These are phyloP conservation scores for Yponomeuta cagnagella DNA, from an alignment of 2,888 invertebrate species.

Conservation along the genomic window DNA sequence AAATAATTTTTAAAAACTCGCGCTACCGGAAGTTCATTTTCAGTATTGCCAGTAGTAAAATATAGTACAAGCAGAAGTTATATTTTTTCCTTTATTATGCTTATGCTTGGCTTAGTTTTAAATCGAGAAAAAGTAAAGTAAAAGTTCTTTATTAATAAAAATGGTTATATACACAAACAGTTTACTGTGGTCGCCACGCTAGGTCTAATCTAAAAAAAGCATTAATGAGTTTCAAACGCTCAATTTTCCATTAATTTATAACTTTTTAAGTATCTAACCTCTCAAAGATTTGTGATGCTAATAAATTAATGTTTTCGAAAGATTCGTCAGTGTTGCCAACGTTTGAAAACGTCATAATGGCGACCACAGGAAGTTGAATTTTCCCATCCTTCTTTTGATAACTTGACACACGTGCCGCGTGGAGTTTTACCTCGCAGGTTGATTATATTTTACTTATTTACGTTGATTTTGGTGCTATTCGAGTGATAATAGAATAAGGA, in stretches of 20 bases:
- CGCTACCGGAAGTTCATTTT: conserved; percentile 22
- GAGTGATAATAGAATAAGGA: conserved; percentile 28
- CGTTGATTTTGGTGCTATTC: conserved; percentile 36
- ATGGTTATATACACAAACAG: too few relatives aligned
- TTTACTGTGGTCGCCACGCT: too few relatives aligned
- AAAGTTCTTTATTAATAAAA: too few relatives aligned
- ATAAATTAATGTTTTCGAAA: background rate
- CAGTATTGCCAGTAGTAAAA: conserved; percentile 44
- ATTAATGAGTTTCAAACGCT: too few relatives aligned
- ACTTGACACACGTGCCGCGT: conserved; percentile 76
- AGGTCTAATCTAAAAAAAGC: too few relatives aligned
- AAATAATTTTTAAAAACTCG: conserved; percentile 23
- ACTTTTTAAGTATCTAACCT: background rate
- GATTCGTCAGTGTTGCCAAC: conserved; percentile 2
- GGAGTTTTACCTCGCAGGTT: conserved; percentile 73
- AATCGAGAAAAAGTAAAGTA: too few relatives aligned
- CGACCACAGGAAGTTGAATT: conserved; percentile 56
- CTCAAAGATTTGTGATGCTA: too few relatives aligned
- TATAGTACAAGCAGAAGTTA: conserved; percentile 5
- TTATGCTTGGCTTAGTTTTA: too few relatives aligned
- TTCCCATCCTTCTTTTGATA: conserved; percentile 66
- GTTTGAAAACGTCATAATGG: conserved; percentile 40
- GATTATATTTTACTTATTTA: conserved; percentile 46
- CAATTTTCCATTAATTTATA: too few relatives aligned
- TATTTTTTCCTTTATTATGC: too few relatives aligned